Evolutionary conservation across 2,797 vertebrate genomes (phyloP).

Genomic region (Holocentrus rufus): DNA sequence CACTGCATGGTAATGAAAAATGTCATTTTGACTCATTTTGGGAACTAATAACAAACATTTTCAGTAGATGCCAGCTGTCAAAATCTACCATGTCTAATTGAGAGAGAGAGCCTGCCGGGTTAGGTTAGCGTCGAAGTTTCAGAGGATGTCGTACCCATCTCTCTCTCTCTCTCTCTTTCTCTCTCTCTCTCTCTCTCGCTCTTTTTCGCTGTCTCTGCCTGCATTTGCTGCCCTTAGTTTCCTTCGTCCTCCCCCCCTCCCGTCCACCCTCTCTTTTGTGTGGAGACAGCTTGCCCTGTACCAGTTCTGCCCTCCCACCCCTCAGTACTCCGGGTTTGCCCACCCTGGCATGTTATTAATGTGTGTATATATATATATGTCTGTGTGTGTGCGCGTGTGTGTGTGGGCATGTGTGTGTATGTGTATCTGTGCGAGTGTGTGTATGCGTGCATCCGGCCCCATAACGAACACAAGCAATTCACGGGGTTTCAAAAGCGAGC

Average conservation of each 20-base stretch:
- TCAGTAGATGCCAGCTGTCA: conserved; percentile 26
- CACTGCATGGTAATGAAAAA: conserved; percentile 49
- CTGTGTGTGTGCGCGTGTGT: conserved; percentile 24
- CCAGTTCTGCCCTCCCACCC: conserved; percentile 38
- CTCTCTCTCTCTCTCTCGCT: background rate
- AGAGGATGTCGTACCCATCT: conserved; percentile 35
- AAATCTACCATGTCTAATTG: conserved; percentile 42
- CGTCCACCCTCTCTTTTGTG: conserved; percentile 23
- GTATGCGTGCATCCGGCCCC: conserved; percentile 34
- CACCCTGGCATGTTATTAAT: conserved; percentile 51
- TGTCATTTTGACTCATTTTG: conserved; percentile 45
- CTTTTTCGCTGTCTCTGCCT: background rate
- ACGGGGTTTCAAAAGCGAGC: conserved; percentile 21
- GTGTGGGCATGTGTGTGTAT: conserved; percentile 30
- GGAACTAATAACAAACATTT: conserved; percentile 55
- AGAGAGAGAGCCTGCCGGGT: conserved; percentile 35
- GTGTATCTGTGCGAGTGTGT: conserved; percentile 37
- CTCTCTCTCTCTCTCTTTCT: conserved; percentile 32
- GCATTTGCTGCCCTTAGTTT: background rate
- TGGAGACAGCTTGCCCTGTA: conserved; percentile 30
- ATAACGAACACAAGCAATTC: conserved; percentile 23
- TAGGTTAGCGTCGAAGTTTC: conserved; percentile 38
- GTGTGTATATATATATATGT: conserved; percentile 30
- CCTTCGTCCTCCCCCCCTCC: conserved; percentile 8
- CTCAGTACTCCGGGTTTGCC: conserved; percentile 37